Conservation (phyloP, 2,888 invertebrate genomes). For the Tuberolachnus salignus region DNA sequence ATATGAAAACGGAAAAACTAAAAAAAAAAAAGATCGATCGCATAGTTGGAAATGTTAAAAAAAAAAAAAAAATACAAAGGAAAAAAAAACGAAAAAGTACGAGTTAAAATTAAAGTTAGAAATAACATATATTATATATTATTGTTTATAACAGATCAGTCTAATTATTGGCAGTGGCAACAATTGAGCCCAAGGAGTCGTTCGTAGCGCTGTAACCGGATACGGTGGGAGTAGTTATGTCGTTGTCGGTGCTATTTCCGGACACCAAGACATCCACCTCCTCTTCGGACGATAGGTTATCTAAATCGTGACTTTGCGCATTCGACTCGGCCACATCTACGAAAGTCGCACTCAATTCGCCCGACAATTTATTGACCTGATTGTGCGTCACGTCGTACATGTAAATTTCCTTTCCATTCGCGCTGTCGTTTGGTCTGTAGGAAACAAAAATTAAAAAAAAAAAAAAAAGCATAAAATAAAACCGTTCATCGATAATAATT, state of each 20-base stretch:
- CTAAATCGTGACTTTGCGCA: constrained; percentile 69
- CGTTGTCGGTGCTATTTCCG: constrained; percentile 51
- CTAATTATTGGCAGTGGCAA: constrained; percentile 56
- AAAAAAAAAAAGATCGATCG: not conserved
- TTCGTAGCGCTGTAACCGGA: constrained; percentile 58
- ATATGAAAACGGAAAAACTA: constrained; percentile 14
- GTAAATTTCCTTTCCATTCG: constrained; percentile 77
- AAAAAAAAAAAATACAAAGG: not conserved
- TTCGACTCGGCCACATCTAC: constrained; percentile 88
- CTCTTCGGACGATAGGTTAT: constrained; percentile 59
- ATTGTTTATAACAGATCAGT: constrained; percentile 44
- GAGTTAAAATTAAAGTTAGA: constrained; percentile 20
- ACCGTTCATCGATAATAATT: not conserved
- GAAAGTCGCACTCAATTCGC: constrained; percentile 82
- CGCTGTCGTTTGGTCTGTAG: constrained; percentile 59
- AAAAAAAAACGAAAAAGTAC: constrained; percentile 6
- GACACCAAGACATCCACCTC: constrained; percentile 53
- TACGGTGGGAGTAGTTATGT: constrained; percentile 36
- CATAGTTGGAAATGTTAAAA: constrained; percentile 9
- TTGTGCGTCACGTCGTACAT: constrained; percentile 83
- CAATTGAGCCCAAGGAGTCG: constrained; percentile 39
- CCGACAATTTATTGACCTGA: constrained; percentile 77
- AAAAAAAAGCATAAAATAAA: too few species aligned
- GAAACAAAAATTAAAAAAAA: too few species aligned
- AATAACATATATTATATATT: constrained; percentile 1